phyloP scores from a whole-genome alignment of 2,888 invertebrate species.

The Oxyscelio sp. region DNA sequence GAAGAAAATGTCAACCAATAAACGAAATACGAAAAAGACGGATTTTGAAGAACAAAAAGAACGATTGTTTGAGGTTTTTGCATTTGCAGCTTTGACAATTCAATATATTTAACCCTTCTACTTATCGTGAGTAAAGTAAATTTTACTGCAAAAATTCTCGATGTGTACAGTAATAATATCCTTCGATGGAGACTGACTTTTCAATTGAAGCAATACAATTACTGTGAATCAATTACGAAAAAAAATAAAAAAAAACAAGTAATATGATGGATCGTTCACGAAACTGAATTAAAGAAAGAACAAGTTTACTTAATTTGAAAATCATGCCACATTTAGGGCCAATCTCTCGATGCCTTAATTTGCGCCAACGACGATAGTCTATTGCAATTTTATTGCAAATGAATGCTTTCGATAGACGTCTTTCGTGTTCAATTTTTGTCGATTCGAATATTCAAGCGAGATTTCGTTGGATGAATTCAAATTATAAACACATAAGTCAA shows the following conservation, averaged over 20 bases:
- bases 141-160: slow-evolving; percentile 21
- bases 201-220: slow-evolving; percentile 39
- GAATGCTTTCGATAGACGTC: too few relatives aligned
- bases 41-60: not conserved
- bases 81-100: slow-evolving; percentile 32
- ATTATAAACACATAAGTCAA: too few relatives aligned
- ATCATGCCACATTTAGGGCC: too few relatives aligned
- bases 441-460: too few relatives aligned
- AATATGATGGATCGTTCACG: not conserved
- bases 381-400: too few relatives aligned
- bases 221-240: slow-evolving; percentile 45
- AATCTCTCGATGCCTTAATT: too few relatives aligned
- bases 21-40: not conserved
- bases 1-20: too few relatives aligned
- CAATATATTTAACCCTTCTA: slow-evolving; percentile 19
- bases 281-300: too few relatives aligned
- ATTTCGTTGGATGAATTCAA: too few relatives aligned
- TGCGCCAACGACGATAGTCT: too few relatives aligned
- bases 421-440: too few relatives aligned
- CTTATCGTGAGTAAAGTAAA: slow-evolving; percentile 13
- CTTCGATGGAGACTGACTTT: slow-evolving; percentile 56
- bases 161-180: slow-evolving; percentile 51
- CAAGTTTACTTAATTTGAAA: too few relatives aligned
- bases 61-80: slow-evolving; percentile 6
- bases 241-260: not conserved